Conservation (phyloP, 2,888 invertebrate genomes). For the Beris chalybata region DNA sequence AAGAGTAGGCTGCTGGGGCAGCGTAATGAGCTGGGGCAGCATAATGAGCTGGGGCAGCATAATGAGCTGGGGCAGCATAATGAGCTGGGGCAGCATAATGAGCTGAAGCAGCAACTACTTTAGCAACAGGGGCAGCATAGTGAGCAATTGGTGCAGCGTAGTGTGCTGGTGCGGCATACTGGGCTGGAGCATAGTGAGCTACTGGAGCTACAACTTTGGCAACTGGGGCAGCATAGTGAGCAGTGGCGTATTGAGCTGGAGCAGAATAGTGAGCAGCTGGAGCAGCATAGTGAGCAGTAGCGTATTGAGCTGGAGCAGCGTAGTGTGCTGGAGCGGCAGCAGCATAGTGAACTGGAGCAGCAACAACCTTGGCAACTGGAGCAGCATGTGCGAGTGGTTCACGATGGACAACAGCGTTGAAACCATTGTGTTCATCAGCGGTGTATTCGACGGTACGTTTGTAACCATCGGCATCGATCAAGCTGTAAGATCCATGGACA, state of each 20-base stretch:
- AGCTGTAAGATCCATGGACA: slow-evolving; percentile 60
- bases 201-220: slow-evolving; percentile 9
- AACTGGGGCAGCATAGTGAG: slow-evolving; percentile 36
- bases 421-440: slow-evolving; percentile 60
- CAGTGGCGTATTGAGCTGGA: slow-evolving; percentile 35
- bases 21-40: slow-evolving; percentile 33
- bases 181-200: no score
- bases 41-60: slow-evolving; percentile 44
- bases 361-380: slow-evolving; percentile 37
- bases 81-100: slow-evolving; percentile 35
- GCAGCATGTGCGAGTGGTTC: slow-evolving; percentile 50
- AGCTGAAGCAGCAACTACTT: slow-evolving; percentile 42
- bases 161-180: no score
- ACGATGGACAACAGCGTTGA: slow-evolving; percentile 61
- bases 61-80: slow-evolving; percentile 37
- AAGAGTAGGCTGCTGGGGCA: slow-evolving; percentile 17
- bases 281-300: slow-evolving; percentile 60
- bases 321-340: slow-evolving; percentile 7
- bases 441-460: slow-evolving; percentile 61
- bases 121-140: slow-evolving; percentile 47
- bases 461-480: slow-evolving; percentile 60
- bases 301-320: slow-evolving; percentile 40
- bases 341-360: slow-evolving; percentile 10
- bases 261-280: slow-evolving; percentile 61
- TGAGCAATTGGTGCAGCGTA: slow-evolving; percentile 58